A percentile compares a stretch with the other conserved stretches of the same genome.
phyloP scores from a whole-genome alignment of 1,140 invertebrate genomes.

The Cotesia chilonis region DNA sequence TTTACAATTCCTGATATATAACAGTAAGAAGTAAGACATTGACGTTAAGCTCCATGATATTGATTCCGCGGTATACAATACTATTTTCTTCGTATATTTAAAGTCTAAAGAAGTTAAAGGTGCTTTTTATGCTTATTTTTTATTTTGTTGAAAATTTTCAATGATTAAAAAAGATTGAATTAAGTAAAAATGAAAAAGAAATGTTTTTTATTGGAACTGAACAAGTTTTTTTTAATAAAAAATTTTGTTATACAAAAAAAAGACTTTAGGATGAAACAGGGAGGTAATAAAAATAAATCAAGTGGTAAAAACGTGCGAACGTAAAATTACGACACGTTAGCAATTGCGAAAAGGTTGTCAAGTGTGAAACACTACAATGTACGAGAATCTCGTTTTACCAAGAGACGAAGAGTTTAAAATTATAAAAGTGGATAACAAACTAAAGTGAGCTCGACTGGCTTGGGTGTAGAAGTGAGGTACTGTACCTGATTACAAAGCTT shows the following conservation, averaged over 20 bases:
- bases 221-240: too few species aligned
- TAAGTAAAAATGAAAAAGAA: too few species aligned
- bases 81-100: too few species aligned
- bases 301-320: neutral
- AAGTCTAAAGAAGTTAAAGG: neutral
- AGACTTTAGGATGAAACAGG: neutral
- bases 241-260: neutral
- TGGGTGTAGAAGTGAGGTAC: too few species aligned
- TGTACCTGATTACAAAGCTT: too few species aligned
- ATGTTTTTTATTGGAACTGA: too few species aligned
- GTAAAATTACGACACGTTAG: constrained; percentile 17
- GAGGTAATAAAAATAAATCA: constrained; percentile 10
- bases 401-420: constrained; percentile 16
- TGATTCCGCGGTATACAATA: too few species aligned
- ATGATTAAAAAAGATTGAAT: neutral
- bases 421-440: neutral
- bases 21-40: too few species aligned
- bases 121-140: neutral
- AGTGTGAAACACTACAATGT: constrained; percentile 35
- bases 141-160: neutral
- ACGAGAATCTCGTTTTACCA: constrained; percentile 24
- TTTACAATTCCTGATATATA: too few species aligned
- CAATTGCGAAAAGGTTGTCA: constrained; percentile 9
- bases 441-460: too few species aligned
- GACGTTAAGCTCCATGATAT: too few species aligned